These are phyloP conservation scores for Hypocryptadius cinnamomeus DNA, from an alignment of 2,113 vertebrate species.

Conservation along the genomic window DNA sequence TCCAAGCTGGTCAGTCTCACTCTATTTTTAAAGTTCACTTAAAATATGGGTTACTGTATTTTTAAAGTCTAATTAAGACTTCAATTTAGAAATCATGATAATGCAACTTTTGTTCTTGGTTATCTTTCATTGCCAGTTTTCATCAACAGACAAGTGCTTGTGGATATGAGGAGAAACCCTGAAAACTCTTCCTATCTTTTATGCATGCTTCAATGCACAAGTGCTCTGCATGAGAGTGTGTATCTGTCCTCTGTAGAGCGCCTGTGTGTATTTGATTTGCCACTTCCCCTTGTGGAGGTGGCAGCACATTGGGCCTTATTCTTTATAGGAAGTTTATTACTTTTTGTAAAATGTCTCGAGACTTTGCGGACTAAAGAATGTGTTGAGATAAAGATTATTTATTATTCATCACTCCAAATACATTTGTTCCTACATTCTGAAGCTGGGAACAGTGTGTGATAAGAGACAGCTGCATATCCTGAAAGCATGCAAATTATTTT, in stretches of 20 bases:
- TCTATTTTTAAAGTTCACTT: neutral
- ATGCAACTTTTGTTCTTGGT: neutral
- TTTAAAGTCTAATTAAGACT: neutral
- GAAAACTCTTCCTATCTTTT: neutral
- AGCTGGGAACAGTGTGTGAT: slow-evolving; percentile 23
- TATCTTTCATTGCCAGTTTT: neutral
- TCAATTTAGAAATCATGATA: neutral
- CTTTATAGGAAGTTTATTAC: slow-evolving; percentile 1
- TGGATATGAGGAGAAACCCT: neutral
- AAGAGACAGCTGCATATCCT: slow-evolving; percentile 25
- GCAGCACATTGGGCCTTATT: neutral
- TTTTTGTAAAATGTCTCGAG: slow-evolving; percentile 4
- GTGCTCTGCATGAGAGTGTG: neutral
- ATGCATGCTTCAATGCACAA: neutral
- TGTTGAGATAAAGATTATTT: slow-evolving; percentile 30
- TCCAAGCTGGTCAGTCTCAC: neutral
- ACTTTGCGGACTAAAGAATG: neutral
- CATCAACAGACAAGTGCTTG: neutral
- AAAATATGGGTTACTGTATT: neutral
- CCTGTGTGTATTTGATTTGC: neutral
- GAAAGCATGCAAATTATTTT: slow-evolving; percentile 23
- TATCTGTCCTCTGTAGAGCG: neutral
- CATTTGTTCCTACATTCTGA: slow-evolving; percentile 44
- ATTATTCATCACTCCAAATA: slow-evolving; percentile 48
- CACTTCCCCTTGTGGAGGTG: neutral